Conservation (phyloP, 2,888 invertebrate genomes). For the Protodeltote pygarga region DNA sequence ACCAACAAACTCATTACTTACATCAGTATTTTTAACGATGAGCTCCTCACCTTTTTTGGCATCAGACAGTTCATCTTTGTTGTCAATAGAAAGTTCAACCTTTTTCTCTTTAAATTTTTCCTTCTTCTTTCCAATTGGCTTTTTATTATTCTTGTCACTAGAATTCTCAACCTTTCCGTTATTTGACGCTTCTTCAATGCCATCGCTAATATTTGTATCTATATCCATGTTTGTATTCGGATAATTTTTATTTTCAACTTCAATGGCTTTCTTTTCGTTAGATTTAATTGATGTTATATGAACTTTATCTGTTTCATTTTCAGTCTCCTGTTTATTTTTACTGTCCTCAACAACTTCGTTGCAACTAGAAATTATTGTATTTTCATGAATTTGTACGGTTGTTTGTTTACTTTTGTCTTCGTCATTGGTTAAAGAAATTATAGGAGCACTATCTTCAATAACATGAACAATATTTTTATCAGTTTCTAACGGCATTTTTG, state of each 20-base stretch:
- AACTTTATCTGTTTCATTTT: background rate
- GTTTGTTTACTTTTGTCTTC: background rate
- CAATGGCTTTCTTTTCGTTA: too few species aligned
- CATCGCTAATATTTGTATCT: background rate
- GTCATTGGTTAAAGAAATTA: background rate
- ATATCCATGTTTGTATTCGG: background rate
- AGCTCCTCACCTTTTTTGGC: background rate
- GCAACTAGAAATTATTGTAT: background rate
- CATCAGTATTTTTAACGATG: too few species aligned
- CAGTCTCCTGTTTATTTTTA: background rate
- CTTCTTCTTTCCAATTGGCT: background rate
- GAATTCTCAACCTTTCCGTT: background rate
- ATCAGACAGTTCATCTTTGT: background rate
- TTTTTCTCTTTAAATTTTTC: background rate
- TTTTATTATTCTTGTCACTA: background rate
- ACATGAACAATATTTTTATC: background rate
- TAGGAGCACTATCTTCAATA: background rate
- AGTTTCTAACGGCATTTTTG: background rate
- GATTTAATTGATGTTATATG: background rate
- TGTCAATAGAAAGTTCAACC: background rate
- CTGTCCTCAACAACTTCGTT: background rate
- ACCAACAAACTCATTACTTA: too few species aligned
- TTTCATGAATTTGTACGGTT: conserved; percentile 1
- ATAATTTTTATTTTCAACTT: background rate
- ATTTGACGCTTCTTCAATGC: background rate